Conservation (phyloP, 2,797 vertebrate genomes). For the Falco berigora region DNA sequence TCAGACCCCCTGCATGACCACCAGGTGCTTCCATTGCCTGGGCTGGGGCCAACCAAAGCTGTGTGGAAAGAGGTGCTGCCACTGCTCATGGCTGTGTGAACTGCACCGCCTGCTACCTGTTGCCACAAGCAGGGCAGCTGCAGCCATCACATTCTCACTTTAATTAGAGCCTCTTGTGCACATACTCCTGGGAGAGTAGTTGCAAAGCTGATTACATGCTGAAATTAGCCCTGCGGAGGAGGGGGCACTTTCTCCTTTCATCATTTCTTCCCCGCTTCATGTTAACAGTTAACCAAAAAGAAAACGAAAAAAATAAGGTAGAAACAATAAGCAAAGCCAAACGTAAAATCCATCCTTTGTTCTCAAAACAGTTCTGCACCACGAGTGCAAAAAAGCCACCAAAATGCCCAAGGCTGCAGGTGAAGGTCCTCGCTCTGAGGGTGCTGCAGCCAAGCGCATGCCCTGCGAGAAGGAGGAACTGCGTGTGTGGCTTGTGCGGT, state of each 20-base stretch:
- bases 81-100: neutral
- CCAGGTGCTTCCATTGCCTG: neutral
- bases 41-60: neutral
- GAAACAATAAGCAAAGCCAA: neutral
- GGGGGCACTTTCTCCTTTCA: neutral
- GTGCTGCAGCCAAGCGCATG: neutral
- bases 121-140: neutral
- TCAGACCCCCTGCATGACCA: neutral
- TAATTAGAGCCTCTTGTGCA: neutral
- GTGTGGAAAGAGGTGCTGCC: neutral
- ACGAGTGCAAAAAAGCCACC: neutral
- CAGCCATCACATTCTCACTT: neutral
- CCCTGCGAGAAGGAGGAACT: neutral
- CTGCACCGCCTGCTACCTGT: neutral
- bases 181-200: neutral
- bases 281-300: neutral
- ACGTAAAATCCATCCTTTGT: neutral
- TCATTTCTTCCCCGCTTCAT: neutral
- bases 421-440: neutral
- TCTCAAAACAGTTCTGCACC: neutral
- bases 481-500: rapidly evolving
- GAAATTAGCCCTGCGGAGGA: neutral
- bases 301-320: neutral
- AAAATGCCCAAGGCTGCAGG: neutral
- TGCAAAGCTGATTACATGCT: neutral